Evolutionary conservation across 2,888 invertebrate species (phyloP), one percentile per base, ranked within the genome.

Genomic region (Agrilus mali): DNA sequence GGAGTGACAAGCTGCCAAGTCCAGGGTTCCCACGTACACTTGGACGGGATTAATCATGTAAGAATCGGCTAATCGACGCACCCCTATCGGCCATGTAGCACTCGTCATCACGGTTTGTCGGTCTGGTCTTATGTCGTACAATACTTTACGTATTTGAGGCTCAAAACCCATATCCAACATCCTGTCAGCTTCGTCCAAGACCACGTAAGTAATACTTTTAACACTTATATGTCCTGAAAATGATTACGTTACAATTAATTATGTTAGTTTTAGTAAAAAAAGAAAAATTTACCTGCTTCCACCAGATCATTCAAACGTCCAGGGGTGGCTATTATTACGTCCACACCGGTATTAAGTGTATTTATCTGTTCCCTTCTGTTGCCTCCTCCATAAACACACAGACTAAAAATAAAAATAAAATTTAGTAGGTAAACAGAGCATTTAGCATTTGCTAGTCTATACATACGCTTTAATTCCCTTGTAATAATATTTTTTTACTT

Each of bases 71-170:
- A 96, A 69, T 14, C 86, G 73, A 13, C 92, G 75, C 1, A 96
- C 94, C 35, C 83, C 87, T 41, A 75, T 69, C 0, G 95, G 95
- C 96, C 95, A 96, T 0, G 96, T 96, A 12, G 96, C 96, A 60
- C 82, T 83, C 0, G 95, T 96, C 93, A 96, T 93, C 0, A 95
- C 80, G n/a, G 92, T 92, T 63, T 96, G 94, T 42, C 93, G 69
- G 60, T 90, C 90, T 7, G 92, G 89, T 42, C 90, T 75, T 16
- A 92, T 78, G 58, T 84, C 81, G 45, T 86, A 71, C 50, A 92
- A 67, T 12, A 85, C 79, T 60, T 85, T 86, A 33, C 86, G 77
- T 50, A 96, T 97, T 74, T 81, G 87, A 3, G 86, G 86, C 57
- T 86, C 87, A 60, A 88, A 88, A 14, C 87, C 87, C 82, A 87